Base-by-base conservation (phyloP, 2,888 invertebrate species). In the Melanotus villosus region DNA sequence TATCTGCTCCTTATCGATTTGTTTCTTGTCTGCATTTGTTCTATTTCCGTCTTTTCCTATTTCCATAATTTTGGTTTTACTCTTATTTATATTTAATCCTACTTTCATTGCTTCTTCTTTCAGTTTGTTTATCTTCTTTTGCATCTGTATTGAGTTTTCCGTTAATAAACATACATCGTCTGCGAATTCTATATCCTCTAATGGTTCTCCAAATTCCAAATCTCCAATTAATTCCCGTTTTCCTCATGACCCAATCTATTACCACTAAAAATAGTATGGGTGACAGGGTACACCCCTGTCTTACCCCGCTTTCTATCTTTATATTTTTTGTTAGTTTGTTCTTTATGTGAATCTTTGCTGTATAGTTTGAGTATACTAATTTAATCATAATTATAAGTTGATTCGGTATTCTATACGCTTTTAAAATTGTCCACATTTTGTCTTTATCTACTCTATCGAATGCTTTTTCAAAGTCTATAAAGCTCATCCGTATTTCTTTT, bases 401-500 rank as follows among this genome's bases (percentile, higher is more conserved):
- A 4, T 18, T 19, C 14, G 45, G 19, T 18, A 45, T 45, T 7
- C 45, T 19, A 45, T 45, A 45, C n/a, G 19, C n/a, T 45, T 45
- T 45, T 45, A 19, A 45, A 1, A 45, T 45, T 45, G 21, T 21
- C 45, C 45, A 45, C 45, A 45, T 45, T 45, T 45, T 45, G 4
- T 19, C 21, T 14, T 19, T 45, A 14, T 45, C 45, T 21, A 45
- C 16, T 45, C 2, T 45, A 21, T 45, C 45, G 9, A 45, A 45
- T 4, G 45, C 45, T 19, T 45, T 45, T 18, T 45, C 45, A 9
- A 45, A 45, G n/a, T 45, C 45, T 45, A 45, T 19, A 14, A 45
- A 19, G 21, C 9, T 45, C 18, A 45, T 18, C 18, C 9, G 19
- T 7, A 45, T 18, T 45, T 45, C 19, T 14, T 45, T 18, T 45